phyloP scores from a whole-genome alignment of 2,888 invertebrate species.

The Drosophila paramelanica region DNA sequence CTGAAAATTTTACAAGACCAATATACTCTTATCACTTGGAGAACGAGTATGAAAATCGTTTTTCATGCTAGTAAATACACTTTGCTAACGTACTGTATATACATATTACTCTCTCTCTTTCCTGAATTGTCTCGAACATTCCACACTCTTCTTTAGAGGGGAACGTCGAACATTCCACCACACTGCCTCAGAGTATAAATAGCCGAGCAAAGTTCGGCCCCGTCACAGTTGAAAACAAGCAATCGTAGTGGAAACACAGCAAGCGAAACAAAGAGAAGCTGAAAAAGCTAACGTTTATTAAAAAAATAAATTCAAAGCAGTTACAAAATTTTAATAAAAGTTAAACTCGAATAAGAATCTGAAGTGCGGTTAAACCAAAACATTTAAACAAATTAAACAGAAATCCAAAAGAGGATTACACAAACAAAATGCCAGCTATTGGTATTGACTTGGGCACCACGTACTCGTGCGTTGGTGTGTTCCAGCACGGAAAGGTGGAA shows the following conservation, averaged over 20 bases:
- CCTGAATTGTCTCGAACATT: constrained; percentile 23
- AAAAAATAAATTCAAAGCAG: too few species aligned
- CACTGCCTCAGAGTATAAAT: constrained; percentile 50
- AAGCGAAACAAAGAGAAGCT: constrained; percentile 5
- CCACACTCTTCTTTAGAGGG: constrained; percentile 24
- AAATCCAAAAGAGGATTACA: background rate
- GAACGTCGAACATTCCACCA: constrained; percentile 39
- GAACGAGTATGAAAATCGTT: too few species aligned
- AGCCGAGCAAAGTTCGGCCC: constrained; percentile 22
- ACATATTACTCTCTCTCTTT: constrained; percentile 7
- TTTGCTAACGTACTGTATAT: too few species aligned
- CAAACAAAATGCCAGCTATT: constrained; percentile 31
- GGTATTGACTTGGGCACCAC: constrained; percentile 86
- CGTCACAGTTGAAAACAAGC: constrained; percentile 43
- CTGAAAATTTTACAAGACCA: too few species aligned
- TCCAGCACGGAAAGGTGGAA: constrained; percentile 92
- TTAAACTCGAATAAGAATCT: background rate
- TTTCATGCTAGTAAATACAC: too few species aligned
- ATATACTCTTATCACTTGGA: too few species aligned
- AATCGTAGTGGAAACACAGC: constrained; percentile 16
- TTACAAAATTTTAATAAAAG: too few species aligned
- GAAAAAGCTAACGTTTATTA: background rate
- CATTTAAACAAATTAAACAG: background rate
- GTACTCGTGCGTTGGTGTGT: constrained; percentile 93
- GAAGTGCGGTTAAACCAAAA: background rate